These are phyloP conservation scores for Micromesistius poutassou DNA, from an alignment of 2,797 vertebrate species.

Conservation along the genomic window DNA sequence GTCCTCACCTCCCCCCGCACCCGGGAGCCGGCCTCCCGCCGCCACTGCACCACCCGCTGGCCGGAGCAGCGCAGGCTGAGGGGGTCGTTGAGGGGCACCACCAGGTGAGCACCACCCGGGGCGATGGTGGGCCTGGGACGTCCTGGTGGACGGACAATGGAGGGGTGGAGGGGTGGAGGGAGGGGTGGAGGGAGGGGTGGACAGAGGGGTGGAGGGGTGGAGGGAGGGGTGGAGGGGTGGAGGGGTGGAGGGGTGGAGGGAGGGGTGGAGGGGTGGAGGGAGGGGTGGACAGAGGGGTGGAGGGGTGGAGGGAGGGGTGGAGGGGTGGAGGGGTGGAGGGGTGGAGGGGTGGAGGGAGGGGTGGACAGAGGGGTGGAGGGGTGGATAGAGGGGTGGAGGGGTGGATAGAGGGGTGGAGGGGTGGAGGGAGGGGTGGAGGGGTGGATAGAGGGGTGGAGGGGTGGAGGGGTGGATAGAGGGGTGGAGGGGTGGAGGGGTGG, in stretches of 20 bases:
- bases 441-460: too few relatives aligned
- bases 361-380: too few relatives aligned
- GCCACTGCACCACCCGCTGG: slow-evolving; percentile 76
- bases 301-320: too few relatives aligned
- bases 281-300: too few relatives aligned
- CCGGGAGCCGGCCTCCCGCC: slow-evolving; percentile 68
- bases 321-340: too few relatives aligned
- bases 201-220: neutral
- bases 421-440: too few relatives aligned
- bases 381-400: too few relatives aligned
- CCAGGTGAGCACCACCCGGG: slow-evolving; percentile 63
- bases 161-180: neutral
- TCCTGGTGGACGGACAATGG: slow-evolving; percentile 42
- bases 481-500: too few relatives aligned
- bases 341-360: too few relatives aligned
- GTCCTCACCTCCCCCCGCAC: slow-evolving; percentile 43
- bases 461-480: too few relatives aligned
- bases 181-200: neutral
- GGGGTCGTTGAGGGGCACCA: slow-evolving; percentile 70
- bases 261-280: neutral
- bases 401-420: too few relatives aligned
- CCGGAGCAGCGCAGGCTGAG: slow-evolving; percentile 76
- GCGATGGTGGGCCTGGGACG: slow-evolving; percentile 67
- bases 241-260: neutral
- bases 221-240: neutral